phyloP scores from a whole-genome alignment of 2,113 vertebrate genomes.

The Microcebus murinus region DNA sequence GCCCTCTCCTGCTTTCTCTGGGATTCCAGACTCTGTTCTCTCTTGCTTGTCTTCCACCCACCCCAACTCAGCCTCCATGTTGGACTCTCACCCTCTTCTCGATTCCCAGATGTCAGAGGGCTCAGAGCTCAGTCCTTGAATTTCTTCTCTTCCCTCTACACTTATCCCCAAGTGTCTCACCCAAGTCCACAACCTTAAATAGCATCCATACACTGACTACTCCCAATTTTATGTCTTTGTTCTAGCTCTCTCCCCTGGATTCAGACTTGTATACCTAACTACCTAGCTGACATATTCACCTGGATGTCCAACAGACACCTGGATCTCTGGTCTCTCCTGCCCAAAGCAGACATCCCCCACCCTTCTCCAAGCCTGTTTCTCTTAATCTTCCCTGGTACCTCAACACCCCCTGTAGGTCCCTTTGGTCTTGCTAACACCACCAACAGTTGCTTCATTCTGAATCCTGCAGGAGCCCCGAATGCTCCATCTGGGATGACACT shows the following conservation, averaged over 20 bases:
- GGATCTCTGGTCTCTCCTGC: background rate
- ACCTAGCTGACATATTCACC: background rate
- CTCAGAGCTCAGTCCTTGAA: background rate
- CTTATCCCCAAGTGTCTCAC: background rate
- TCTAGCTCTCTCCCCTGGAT: background rate
- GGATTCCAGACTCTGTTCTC: background rate
- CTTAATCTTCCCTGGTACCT: background rate
- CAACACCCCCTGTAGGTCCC: background rate
- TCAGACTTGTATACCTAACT: background rate
- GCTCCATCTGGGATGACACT: background rate
- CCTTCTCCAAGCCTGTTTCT: background rate
- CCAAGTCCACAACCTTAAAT: background rate
- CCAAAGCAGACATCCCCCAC: background rate
- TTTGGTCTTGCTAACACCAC: no score
- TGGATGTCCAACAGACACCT: background rate
- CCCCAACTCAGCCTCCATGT: background rate
- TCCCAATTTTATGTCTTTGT: background rate
- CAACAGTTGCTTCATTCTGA: background rate
- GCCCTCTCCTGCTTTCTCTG: background rate
- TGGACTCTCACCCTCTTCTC: no score
- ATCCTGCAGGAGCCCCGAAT: background rate
- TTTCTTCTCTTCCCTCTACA: background rate
- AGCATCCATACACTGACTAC: background rate
- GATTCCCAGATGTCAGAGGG: background rate
- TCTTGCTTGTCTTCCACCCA: background rate